Base-by-base conservation (phyloP, 1,140 invertebrate species). In the Mercenaria mercenaria region DNA sequence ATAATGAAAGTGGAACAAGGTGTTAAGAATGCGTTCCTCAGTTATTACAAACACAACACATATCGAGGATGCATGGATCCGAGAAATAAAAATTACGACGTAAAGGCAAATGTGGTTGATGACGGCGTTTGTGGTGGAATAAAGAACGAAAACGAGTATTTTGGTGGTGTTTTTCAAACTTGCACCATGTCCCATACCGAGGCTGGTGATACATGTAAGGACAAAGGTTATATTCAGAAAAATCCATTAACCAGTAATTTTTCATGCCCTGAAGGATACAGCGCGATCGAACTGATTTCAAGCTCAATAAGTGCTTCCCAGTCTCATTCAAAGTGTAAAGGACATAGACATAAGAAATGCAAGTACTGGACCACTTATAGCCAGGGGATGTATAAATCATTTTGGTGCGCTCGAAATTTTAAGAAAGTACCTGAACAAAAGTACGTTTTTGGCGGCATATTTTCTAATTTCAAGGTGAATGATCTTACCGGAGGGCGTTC, bases 31-130 rank as follows among this genome's bases (percentile, higher is more conserved):
- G 59, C 59, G 26, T 64, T 29, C 26, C 1, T 64, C 4, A 64
- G 59, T 64, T 64, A 64, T 15, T 64, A 64, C n/a, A 64, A 64
- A 26, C 59, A 64, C 15, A 64, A 64, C 26, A 64, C 59, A 64
- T 64, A 64, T 29, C 26, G 59, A 29, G 59, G 59, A n/a, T 64
- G 59, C 26, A 64, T 64, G 59, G n/a, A 64, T 64, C 59, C 59
- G 20, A 64, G 26, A 26, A 64, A 29, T 29, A 64, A 64, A 64
- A 64, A 64, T 15, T 64, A 29, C 15, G 59, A 64, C 59, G 29
- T 64, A 1, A 26, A 29, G n/a, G 59, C 15, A 15, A 64, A 64
- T 29, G 59, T 64, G 3, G 59, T 15, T 10, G n/a, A 64, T 29
- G 26, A 64, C 6, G 26, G 20, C 26, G 59, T 64, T 29, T 64